Percentiles rank a stretch among this genome's conserved stretches.
phyloP scores from a whole-genome alignment of 2,888 invertebrate genomes.

The Altica lythri region DNA sequence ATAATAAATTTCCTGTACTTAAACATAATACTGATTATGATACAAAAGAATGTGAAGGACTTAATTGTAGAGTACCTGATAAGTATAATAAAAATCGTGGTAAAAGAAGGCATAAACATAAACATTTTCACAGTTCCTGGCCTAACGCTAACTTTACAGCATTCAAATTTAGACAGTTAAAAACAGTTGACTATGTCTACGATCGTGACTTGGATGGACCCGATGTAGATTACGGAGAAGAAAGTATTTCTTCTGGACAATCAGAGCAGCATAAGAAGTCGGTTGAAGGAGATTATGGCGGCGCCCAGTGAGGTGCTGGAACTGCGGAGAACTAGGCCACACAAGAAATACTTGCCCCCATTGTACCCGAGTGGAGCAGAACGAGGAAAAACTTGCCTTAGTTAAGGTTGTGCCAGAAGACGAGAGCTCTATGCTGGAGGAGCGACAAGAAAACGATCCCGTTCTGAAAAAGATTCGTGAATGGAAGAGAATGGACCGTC shows the following conservation, averaged over 20 bases:
- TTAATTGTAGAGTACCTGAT: neutral
- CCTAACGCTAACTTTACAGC: constrained; percentile 19
- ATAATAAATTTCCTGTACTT: too few species aligned
- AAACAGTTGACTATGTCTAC: constrained; percentile 35
- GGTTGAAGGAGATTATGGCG: constrained; percentile 42
- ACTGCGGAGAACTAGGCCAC: too few species aligned
- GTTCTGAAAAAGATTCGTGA: too few species aligned
- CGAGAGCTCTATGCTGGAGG: too few species aligned
- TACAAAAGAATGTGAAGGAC: constrained; percentile 7
- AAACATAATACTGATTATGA: too few species aligned
- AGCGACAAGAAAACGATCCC: too few species aligned
- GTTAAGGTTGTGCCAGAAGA: too few species aligned
- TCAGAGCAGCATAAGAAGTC: constrained; percentile 17
- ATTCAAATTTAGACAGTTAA: constrained; percentile 30
- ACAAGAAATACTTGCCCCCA: too few species aligned
- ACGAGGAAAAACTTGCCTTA: too few species aligned
- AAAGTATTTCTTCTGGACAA: constrained; percentile 15
- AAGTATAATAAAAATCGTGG: constrained; percentile 24
- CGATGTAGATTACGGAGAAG: constrained; percentile 17
- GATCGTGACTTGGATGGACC: constrained; percentile 31
- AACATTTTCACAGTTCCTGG: constrained; percentile 1
- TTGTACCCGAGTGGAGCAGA: too few species aligned
- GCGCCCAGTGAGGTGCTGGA: too few species aligned
- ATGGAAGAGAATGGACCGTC: too few species aligned
- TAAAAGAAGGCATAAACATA: constrained; percentile 11